These are phyloP conservation scores for Timema podura DNA, from an alignment of 2,888 invertebrate genomes.

Conservation along the genomic window DNA sequence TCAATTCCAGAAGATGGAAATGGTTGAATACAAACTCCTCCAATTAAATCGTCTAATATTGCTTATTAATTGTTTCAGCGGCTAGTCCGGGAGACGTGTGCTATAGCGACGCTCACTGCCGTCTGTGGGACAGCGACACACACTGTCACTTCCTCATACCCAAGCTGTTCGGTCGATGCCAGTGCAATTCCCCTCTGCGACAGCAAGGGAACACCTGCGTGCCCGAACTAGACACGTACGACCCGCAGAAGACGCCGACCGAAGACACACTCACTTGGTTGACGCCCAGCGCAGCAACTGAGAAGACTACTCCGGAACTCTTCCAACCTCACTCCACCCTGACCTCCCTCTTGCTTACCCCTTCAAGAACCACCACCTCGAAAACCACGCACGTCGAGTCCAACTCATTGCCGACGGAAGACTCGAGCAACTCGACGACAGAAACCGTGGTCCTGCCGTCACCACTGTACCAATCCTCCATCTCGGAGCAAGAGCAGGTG, in stretches of 20 bases:
- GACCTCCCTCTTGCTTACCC: too few relatives aligned
- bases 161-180: slow-evolving; percentile 83
- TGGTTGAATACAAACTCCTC: too few relatives aligned
- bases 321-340: background rate
- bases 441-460: background rate
- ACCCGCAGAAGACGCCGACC: background rate
- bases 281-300: background rate
- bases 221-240: background rate
- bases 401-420: too few relatives aligned
- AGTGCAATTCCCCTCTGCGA: slow-evolving; percentile 65
- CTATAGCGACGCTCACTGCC: slow-evolving; percentile 85
- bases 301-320: slow-evolving; percentile 4
- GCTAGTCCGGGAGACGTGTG: slow-evolving; percentile 83
- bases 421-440: background rate
- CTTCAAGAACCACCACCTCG: background rate
- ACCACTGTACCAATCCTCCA: background rate
- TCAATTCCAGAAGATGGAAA: too few relatives aligned
- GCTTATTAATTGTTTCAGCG: slow-evolving; percentile 58
- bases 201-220: slow-evolving; percentile 48
- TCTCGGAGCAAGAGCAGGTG: background rate
- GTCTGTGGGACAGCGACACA: slow-evolving; percentile 75
- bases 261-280: background rate
- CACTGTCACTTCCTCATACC: slow-evolving; percentile 88
- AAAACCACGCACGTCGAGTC: too few relatives aligned
- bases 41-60: too few relatives aligned